phyloP scores from a whole-genome alignment of 2,113 vertebrate species.

The Mirza zaza region DNA sequence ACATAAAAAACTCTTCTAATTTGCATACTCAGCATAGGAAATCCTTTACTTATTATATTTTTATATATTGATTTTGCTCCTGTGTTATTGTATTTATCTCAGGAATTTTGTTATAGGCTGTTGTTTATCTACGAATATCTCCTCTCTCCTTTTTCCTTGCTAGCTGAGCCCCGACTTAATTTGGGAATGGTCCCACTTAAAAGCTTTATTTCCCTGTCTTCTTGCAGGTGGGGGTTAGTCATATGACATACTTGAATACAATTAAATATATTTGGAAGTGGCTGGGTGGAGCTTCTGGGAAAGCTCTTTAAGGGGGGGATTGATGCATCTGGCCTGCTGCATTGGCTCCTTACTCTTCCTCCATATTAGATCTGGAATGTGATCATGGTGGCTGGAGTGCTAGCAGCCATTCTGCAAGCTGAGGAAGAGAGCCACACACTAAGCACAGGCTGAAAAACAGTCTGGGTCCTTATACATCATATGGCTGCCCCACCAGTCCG shows the following conservation, averaged over 20 bases:
- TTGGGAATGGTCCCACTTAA: neutral
- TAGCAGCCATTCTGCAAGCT: neutral
- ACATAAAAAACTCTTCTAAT: neutral
- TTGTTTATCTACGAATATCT: neutral
- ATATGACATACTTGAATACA: neutral
- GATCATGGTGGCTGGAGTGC: neutral
- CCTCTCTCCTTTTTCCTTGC: neutral
- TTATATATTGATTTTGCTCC: neutral
- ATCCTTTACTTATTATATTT: neutral
- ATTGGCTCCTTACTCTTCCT: neutral
- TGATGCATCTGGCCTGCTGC: neutral
- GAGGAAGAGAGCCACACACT: neutral
- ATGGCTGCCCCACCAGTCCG: neutral
- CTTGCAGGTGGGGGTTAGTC: neutral
- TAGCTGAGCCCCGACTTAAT: neutral
- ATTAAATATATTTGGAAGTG: slow-evolving; percentile 8
- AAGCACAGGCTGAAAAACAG: neutral
- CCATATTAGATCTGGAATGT: neutral
- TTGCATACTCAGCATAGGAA: neutral
- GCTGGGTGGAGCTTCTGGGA: neutral
- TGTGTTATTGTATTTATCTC: neutral
- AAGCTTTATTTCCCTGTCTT: slow-evolving; percentile 16
- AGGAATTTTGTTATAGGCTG: neutral
- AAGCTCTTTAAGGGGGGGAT: neutral
- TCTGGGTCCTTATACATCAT: neutral